Conservation (phyloP, 1,140 invertebrate species). For the Drosophila varians region DNA sequence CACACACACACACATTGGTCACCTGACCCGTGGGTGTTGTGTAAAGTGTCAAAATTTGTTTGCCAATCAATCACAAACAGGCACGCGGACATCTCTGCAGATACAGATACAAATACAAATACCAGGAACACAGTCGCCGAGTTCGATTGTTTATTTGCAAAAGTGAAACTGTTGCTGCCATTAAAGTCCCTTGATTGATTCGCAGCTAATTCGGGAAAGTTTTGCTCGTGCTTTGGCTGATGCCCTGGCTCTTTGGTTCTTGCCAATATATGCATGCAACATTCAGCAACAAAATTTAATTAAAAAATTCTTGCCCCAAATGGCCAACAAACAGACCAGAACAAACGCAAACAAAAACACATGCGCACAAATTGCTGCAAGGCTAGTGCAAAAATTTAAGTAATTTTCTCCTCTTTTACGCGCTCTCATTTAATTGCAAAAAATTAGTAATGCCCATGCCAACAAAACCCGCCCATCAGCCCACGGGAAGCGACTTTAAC, state of each 20-base stretch:
- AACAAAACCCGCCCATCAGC: background rate
- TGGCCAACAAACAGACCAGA: constrained; percentile 33
- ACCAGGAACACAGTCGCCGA: background rate
- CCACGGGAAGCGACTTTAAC: constrained; percentile 24
- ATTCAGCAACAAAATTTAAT: constrained; percentile 65
- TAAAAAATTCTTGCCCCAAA: constrained; percentile 78
- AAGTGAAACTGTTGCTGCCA: constrained; percentile 22
- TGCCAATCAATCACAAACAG: constrained; percentile 76
- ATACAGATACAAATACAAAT: background rate
- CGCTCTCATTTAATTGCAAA: constrained; percentile 70
- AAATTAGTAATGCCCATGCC: constrained; percentile 67
- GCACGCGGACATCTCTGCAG: constrained; percentile 9
- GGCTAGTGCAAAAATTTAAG: constrained; percentile 60
- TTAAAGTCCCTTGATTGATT: constrained; percentile 30
- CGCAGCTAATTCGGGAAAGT: constrained; percentile 24
- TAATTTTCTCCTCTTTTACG: constrained; percentile 61
- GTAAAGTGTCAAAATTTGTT: constrained; percentile 80
- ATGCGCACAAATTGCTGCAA: constrained; percentile 5
- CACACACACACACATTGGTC: constrained; percentile 19
- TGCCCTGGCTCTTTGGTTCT: background rate
- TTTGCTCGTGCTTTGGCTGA: background rate
- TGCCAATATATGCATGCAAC: background rate
- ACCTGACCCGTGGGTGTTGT: constrained; percentile 36
- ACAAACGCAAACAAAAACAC: constrained; percentile 16
- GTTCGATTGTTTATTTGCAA: background rate